Conservation (phyloP, 1,140 invertebrate species). For the Drosophila ogumai region DNA sequence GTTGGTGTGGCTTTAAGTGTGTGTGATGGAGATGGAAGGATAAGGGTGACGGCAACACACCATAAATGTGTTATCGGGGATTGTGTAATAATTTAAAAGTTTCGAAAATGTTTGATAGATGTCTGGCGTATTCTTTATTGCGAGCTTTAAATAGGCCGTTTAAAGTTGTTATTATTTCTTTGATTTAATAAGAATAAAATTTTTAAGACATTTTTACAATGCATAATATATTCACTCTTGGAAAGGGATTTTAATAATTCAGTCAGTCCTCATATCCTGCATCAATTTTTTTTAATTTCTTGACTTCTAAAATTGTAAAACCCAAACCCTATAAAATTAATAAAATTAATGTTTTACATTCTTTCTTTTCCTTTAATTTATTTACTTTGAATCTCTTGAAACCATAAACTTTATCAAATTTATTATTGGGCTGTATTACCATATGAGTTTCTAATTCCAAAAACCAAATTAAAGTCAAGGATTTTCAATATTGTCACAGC, state of each 20-base stretch:
- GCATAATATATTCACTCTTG: no score
- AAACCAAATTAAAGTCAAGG: constrained; percentile 25
- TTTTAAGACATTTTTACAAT: neutral
- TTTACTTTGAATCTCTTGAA: neutral
- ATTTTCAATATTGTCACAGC: constrained; percentile 9
- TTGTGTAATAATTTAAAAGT: constrained; percentile 31
- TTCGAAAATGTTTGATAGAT: constrained; percentile 2
- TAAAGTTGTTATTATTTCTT: neutral
- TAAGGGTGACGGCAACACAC: constrained; percentile 8
- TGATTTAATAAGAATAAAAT: no score
- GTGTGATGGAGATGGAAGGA: constrained; percentile 16
- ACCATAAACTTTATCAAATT: neutral
- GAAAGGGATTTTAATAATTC: no score
- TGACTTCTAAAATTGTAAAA: no score
- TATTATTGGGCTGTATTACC: neutral
- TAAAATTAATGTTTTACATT: no score
- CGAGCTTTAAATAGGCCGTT: neutral
- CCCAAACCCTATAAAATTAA: no score
- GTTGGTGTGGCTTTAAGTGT: constrained; percentile 13
- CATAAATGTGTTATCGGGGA: constrained; percentile 39
- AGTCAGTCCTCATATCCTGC: no score
- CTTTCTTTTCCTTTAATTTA: neutral
- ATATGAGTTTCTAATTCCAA: neutral
- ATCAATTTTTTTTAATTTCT: no score
- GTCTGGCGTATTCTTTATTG: neutral